phyloP scores from a whole-genome alignment of 1,140 invertebrate species.

The Drosophila ficusphila region DNA sequence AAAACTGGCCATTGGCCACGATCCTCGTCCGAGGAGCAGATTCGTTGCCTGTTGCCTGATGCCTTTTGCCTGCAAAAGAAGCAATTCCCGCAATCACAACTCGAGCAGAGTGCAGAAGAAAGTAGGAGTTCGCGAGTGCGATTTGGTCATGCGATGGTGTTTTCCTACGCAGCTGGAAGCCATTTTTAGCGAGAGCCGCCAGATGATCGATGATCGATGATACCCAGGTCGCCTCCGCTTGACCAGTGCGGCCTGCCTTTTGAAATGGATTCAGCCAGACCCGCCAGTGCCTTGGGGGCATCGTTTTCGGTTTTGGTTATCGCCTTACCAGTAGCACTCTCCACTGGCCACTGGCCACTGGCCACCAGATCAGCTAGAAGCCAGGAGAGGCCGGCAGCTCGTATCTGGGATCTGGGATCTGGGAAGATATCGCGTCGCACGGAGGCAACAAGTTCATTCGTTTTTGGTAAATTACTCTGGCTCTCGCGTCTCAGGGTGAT shows the following conservation, averaged over 20 bases:
- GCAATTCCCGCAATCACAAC: conserved; percentile 75
- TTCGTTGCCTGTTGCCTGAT: neutral
- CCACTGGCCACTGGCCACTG: neutral
- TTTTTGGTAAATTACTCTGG: conserved; percentile 76
- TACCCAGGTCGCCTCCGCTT: conserved; percentile 67
- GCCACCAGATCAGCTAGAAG: conserved; percentile 37
- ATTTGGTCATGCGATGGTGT: conserved; percentile 83
- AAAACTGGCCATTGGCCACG: conserved; percentile 50
- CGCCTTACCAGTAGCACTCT: conserved; percentile 60
- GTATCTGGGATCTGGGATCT: conserved; percentile 46
- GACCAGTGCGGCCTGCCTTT: conserved; percentile 44
- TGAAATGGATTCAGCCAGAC: conserved; percentile 58
- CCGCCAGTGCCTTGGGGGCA: conserved; percentile 71
- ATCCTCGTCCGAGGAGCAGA: conserved; percentile 29
- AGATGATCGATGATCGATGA: conserved; percentile 83
- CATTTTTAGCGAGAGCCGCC: conserved; percentile 77
- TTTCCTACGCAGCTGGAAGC: conserved; percentile 82
- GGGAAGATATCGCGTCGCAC: conserved; percentile 26
- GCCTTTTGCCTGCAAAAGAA: conserved; percentile 25
- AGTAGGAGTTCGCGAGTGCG: conserved; percentile 69
- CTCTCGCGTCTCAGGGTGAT: conserved; percentile 52
- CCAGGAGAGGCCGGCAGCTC: conserved; percentile 17
- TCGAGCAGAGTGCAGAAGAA: conserved; percentile 78
- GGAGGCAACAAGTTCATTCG: conserved; percentile 73
- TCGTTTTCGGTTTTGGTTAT: conserved; percentile 75